These are phyloP conservation scores for Ricordea florida DNA, from an alignment of 92 coral and sea anemone species.

Conservation along the genomic window DNA sequence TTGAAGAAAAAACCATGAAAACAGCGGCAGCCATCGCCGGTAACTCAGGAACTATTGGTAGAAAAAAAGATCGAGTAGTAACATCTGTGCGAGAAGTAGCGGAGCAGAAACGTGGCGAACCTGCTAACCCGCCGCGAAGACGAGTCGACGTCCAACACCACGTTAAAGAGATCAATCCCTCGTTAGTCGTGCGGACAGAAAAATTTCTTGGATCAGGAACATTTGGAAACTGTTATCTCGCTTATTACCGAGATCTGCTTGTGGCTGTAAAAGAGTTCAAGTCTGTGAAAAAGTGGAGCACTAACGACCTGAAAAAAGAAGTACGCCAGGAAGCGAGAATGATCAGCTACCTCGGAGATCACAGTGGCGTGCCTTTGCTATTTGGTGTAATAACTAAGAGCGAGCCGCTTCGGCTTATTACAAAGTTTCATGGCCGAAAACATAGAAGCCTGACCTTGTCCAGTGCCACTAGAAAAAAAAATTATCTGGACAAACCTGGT, in stretches of 20 bases:
- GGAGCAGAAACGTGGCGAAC: neutral
- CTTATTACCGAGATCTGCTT: neutral
- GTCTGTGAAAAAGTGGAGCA: neutral
- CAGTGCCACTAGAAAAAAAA: too few species aligned
- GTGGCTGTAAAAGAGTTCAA: slow-evolving; percentile 7
- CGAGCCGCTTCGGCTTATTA: too few species aligned
- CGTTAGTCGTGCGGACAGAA: neutral
- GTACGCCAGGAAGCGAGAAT: too few species aligned
- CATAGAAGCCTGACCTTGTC: too few species aligned
- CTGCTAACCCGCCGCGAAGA: neutral
- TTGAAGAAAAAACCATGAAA: neutral
- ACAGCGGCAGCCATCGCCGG: slow-evolving; percentile 3
- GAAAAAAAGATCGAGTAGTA: neutral
- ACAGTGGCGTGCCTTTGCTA: too few species aligned
- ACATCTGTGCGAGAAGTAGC: neutral
- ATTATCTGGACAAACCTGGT: too few species aligned
- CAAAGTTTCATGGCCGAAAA: too few species aligned
- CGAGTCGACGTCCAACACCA: too few species aligned
- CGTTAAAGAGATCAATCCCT: neutral
- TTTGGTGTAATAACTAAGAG: too few species aligned
- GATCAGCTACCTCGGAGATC: too few species aligned
- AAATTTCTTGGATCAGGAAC: neutral
- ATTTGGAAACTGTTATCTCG: slow-evolving; percentile 9
- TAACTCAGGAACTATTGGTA: neutral
- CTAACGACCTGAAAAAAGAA: neutral